These are phyloP conservation scores for Brachionus calyciflorus DNA, from an alignment of 1,140 invertebrate species.

Conservation along the genomic window DNA sequence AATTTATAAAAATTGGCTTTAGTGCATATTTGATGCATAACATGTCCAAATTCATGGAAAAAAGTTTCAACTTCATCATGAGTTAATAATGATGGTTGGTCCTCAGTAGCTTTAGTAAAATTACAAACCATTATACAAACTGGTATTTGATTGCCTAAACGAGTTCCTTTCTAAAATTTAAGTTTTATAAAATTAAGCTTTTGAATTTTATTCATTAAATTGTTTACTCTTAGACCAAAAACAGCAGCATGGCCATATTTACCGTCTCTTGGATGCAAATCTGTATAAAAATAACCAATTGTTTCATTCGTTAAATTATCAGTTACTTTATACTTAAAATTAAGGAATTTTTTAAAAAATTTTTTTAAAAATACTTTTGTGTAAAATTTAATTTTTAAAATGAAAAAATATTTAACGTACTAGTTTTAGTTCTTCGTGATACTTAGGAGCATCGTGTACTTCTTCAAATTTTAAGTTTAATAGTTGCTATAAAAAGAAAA, in stretches of 20 bases:
- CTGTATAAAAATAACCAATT: slow-evolving; percentile 65
- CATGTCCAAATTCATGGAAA: slow-evolving; percentile 66
- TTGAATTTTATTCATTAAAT: slow-evolving; percentile 54
- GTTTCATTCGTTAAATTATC: slow-evolving; percentile 57
- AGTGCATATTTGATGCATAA: slow-evolving; percentile 65
- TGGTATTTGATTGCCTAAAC: slow-evolving; percentile 55
- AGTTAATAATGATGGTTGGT: slow-evolving; percentile 63
- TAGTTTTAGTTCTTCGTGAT: slow-evolving; percentile 64
- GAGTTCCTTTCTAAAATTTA: slow-evolving; percentile 34
- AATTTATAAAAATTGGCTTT: slow-evolving; percentile 60
- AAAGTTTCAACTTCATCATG: slow-evolving; percentile 66
- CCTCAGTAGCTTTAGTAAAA: slow-evolving; percentile 63
- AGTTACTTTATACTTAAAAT: slow-evolving; percentile 59
- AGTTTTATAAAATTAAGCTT: neutral
- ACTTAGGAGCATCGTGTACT: slow-evolving; percentile 59
- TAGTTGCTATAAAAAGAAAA: slow-evolving; percentile 55
- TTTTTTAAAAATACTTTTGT: neutral
- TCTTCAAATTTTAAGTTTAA: slow-evolving; percentile 62
- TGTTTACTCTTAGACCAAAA: slow-evolving; percentile 50
- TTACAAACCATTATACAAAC: slow-evolving; percentile 65
- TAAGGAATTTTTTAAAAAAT: too few relatives aligned
- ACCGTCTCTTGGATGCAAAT: slow-evolving; percentile 64
- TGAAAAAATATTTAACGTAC: slow-evolving; percentile 58
- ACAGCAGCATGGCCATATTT: slow-evolving; percentile 64
- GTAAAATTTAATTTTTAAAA: neutral